Conservation (phyloP, 2,888 invertebrate genomes). For the Boloria selene region DNA sequence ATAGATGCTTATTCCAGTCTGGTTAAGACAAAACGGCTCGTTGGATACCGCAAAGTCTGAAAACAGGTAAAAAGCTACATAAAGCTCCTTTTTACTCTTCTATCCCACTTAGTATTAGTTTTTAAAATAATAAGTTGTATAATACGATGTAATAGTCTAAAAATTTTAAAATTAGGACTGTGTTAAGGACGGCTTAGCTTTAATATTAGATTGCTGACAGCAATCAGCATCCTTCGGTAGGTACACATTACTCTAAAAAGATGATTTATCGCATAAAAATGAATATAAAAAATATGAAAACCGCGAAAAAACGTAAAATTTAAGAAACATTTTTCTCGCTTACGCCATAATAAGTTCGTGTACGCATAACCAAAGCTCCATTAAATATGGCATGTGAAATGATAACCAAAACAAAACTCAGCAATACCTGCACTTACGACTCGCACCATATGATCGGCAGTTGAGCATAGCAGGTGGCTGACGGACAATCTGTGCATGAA, state of each 20-base stretch:
- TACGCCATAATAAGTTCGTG: background rate
- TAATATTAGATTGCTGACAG: background rate
- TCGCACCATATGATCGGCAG: conserved; percentile 70
- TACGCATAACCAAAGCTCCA: conserved; percentile 11
- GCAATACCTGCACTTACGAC: conserved; percentile 32
- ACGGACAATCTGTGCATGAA: conserved; percentile 72
- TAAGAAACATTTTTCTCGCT: background rate
- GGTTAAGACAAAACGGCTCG: no score
- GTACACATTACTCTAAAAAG: background rate
- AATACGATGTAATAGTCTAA: no score
- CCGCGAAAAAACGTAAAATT: background rate
- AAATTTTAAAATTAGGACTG: no score
- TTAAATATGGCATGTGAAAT: conserved; percentile 31
- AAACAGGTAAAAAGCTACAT: no score
- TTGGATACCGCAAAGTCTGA: no score
- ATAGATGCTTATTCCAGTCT: no score
- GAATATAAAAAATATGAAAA: no score
- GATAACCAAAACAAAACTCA: conserved; percentile 35
- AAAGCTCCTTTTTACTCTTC: no score
- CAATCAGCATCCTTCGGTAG: no score
- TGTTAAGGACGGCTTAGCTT: no score
- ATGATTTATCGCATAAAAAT: background rate
- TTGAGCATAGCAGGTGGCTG: conserved; percentile 71
- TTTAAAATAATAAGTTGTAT: no score
- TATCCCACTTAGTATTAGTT: no score